Evolutionary conservation across 1,140 invertebrate species (phyloP).

Genomic region (Ceratina japonica): DNA sequence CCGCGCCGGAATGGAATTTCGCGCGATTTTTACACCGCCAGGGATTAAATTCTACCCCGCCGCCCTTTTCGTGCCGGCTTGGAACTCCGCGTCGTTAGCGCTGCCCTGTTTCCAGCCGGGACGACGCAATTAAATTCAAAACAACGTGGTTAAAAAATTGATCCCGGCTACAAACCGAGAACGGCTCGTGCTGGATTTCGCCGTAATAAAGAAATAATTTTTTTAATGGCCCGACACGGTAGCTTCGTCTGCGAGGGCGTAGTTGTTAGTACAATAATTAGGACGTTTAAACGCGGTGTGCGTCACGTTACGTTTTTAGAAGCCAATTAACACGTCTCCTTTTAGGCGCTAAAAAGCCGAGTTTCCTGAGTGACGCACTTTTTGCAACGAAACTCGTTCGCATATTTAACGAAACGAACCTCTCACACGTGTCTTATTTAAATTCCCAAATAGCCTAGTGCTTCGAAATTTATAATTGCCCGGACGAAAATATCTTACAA

Average conservation of each 20-base stretch:
- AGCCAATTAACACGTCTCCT: neutral
- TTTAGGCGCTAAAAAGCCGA: neutral
- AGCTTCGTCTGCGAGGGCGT: neutral
- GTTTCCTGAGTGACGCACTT: neutral
- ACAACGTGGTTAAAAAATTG: slow-evolving; percentile 22
- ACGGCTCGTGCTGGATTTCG: neutral
- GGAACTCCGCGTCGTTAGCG: slow-evolving; percentile 31
- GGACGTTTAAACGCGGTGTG: neutral
- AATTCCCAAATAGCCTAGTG: too few species aligned
- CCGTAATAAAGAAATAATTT: too few species aligned
- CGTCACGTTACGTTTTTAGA: neutral
- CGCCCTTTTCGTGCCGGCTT: too few species aligned
- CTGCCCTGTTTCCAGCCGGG: neutral
- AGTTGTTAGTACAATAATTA: neutral
- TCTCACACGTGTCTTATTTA: too few species aligned
- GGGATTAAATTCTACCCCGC: slow-evolving; percentile 5
- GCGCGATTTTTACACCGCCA: slow-evolving; percentile 25
- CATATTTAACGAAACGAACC: too few species aligned
- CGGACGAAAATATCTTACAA: too few species aligned
- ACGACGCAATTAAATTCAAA: slow-evolving; percentile 8
- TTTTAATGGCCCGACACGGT: too few species aligned
- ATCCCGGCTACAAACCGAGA: neutral
- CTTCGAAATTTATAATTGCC: too few species aligned
- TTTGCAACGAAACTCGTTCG: neutral
- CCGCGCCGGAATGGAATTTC: slow-evolving; percentile 32